Evolutionary conservation across 2,113 vertebrate species (phyloP).

Genomic region (Scalopus aquaticus): DNA sequence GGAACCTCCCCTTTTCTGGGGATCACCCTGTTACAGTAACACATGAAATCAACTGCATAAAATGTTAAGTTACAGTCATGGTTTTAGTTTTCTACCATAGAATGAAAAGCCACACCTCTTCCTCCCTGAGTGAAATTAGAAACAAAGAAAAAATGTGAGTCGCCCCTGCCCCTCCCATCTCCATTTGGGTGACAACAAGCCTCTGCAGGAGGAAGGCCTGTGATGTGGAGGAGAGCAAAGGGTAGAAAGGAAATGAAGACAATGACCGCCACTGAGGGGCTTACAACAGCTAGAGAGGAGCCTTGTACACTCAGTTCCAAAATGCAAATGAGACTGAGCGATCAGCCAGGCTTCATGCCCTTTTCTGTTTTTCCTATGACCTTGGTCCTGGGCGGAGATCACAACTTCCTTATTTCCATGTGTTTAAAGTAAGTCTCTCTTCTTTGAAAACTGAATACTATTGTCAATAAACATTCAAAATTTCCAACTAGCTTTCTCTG

Average conservation of each 20-base stretch:
- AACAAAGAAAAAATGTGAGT: not conserved
- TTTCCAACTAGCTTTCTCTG: not conserved
- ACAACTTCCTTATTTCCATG: not conserved
- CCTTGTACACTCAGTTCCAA: not conserved
- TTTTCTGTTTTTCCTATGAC: not conserved
- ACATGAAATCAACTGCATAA: not conserved
- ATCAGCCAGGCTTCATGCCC: not conserved
- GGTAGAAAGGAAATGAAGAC: not conserved
- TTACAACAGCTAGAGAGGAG: not conserved
- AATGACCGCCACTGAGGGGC: too few relatives aligned
- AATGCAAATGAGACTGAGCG: not conserved
- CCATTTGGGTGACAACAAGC: accelerated
- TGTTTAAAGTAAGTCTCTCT: not conserved
- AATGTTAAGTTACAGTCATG: not conserved
- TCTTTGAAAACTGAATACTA: slow-evolving; percentile 4
- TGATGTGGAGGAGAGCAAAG: not conserved
- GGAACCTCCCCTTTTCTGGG: too few relatives aligned
- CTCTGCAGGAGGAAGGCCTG: too few relatives aligned
- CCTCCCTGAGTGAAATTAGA: not conserved
- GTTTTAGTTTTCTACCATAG: not conserved
- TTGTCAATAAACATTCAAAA: not conserved
- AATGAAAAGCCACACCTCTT: not conserved
- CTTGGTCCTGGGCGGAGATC: not conserved
- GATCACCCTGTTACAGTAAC: not conserved
- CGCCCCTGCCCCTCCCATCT: accelerated